Evolutionary conservation across 1,140 invertebrate species (phyloP).

Genomic region (Wasmannia auropunctata): DNA sequence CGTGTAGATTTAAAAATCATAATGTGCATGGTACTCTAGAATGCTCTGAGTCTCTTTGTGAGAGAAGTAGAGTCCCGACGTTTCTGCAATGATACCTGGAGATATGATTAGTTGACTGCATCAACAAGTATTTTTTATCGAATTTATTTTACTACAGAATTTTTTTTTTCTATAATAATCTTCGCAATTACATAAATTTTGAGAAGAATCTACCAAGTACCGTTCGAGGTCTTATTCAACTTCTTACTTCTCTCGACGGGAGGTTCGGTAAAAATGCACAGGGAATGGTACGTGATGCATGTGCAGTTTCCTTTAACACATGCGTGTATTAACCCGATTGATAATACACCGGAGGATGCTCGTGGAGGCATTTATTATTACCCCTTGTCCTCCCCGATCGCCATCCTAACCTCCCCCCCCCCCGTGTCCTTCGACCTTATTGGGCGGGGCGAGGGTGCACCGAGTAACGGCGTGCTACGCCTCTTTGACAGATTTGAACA

Average conservation of each 20-base stretch:
- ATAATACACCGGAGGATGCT: constrained; percentile 68
- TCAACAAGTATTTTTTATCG: not conserved
- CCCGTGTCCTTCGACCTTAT: constrained; percentile 71
- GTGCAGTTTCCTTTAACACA: constrained; percentile 70
- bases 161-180: not conserved
- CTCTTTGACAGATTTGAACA: constrained; percentile 68
- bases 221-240: not conserved
- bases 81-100: not conserved
- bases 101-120: not conserved
- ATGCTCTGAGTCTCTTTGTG: constrained; percentile 33
- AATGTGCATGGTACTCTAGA: constrained; percentile 52
- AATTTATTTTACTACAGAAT: not conserved
- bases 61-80: constrained; percentile 42
- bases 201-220: not conserved
- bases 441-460: constrained; percentile 75
- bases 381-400: constrained; percentile 19
- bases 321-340: constrained; percentile 69
- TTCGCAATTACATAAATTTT: not conserved
- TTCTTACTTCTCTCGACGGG: constrained; percentile 47
- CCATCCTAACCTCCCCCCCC: constrained; percentile 54
- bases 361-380: constrained; percentile 66
- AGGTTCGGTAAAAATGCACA: constrained; percentile 29
- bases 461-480: constrained; percentile 68
- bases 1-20: constrained; percentile 4
- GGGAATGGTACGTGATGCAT: constrained; percentile 68